These are phyloP conservation scores for Merluccius polli DNA, from an alignment of 2,797 vertebrate genomes.

Conservation along the genomic window DNA sequence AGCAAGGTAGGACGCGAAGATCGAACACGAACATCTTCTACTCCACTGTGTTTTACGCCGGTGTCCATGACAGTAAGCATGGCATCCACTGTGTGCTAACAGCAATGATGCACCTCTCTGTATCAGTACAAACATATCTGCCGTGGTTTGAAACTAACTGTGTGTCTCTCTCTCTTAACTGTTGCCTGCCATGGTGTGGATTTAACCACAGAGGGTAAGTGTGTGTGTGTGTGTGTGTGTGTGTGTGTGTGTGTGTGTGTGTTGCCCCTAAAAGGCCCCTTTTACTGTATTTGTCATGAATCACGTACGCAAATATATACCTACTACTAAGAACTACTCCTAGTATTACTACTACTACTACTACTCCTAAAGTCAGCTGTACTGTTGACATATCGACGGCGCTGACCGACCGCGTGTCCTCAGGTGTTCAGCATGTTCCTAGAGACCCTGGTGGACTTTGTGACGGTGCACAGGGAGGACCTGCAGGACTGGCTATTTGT, in stretches of 20 bases:
- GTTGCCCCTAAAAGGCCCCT: not conserved
- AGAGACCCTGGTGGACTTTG: conserved; percentile 95
- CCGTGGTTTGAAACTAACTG: conserved; percentile 53
- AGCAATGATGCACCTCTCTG: not conserved
- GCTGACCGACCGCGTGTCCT: not conserved
- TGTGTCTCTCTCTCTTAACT: conserved; percentile 68
- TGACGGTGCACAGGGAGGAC: conserved; percentile 89
- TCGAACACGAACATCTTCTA: not conserved
- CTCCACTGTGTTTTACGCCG: not conserved
- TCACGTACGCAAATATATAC: not conserved
- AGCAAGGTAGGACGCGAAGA: conserved; percentile 78
- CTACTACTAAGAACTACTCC: not conserved
- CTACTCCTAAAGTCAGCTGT: not conserved
- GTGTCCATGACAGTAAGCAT: not conserved
- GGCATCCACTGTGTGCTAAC: not conserved
- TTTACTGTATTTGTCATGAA: not conserved
- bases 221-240: conserved; percentile 32
- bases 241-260: not conserved
- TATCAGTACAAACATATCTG: not conserved
- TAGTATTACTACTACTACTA: not conserved
- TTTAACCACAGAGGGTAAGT: conserved; percentile 99
- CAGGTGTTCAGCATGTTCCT: conserved; percentile 99
- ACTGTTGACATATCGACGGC: not conserved
- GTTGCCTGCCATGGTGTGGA: conserved; percentile 89
- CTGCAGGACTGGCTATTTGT: conserved; percentile 91